phyloP scores from a whole-genome alignment of 2,888 invertebrate genomes.

The Calephelis perditalis region DNA sequence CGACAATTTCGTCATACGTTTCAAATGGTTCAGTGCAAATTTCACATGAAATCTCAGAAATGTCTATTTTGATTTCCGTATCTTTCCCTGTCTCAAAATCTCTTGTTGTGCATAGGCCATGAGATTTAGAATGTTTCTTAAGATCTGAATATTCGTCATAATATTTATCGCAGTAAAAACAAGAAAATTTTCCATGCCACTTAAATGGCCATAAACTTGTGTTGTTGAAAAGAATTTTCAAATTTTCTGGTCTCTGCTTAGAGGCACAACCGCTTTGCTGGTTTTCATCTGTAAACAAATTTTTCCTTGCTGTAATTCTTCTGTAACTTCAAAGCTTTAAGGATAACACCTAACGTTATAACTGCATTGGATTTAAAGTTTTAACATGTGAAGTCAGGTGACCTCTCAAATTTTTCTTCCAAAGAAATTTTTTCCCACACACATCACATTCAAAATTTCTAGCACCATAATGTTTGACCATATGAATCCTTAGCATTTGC shows the following conservation, averaged over 20 bases:
- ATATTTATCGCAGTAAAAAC: constrained; percentile 58
- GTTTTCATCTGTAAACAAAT: constrained; percentile 65
- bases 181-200: constrained; percentile 59
- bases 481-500: constrained; percentile 55
- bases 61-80: constrained; percentile 56
- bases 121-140: constrained; percentile 55
- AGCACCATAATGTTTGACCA: constrained; percentile 68
- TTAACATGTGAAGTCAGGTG: constrained; percentile 63
- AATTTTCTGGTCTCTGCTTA: constrained; percentile 57
- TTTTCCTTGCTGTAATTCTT: constrained; percentile 47
- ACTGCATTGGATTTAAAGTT: constrained; percentile 2
- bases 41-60: constrained; percentile 55
- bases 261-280: constrained; percentile 44
- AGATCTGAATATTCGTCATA: constrained; percentile 50
- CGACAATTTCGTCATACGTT: constrained; percentile 45
- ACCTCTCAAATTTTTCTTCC: constrained; percentile 76
- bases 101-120: constrained; percentile 47
- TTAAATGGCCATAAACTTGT: constrained; percentile 63
- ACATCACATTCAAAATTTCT: constrained; percentile 75
- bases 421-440: constrained; percentile 76
- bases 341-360: constrained; percentile 10
- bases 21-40: constrained; percentile 51
- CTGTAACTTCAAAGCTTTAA: constrained; percentile 23
- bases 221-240: constrained; percentile 63
- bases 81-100: constrained; percentile 52